phyloP scores from a whole-genome alignment of 2,113 vertebrate genomes.

The Gnathonemus longibarbis region DNA sequence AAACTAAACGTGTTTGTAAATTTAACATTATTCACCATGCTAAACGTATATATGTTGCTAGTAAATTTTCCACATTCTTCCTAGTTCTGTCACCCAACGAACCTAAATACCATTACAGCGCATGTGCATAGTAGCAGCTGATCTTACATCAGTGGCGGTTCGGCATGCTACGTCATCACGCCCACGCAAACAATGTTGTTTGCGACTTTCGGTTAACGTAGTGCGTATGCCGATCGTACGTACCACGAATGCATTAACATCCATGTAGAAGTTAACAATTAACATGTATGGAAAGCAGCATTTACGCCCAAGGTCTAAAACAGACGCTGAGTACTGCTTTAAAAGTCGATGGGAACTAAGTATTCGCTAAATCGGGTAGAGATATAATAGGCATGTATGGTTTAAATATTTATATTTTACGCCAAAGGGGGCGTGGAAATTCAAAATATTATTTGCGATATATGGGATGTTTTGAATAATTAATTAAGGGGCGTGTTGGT shows the following conservation, averaged over 20 bases:
- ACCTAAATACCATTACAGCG: not conserved
- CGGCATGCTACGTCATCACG: not conserved
- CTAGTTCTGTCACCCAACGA: not conserved
- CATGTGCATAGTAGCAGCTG: not conserved
- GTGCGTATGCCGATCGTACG: not conserved
- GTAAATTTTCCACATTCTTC: not conserved
- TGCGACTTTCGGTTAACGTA: not conserved
- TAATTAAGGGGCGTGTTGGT: constrained; percentile 17
- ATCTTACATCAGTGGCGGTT: not conserved
- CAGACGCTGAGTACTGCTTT: not conserved
- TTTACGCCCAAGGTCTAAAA: not conserved
- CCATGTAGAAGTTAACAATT: not conserved
- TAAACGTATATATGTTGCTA: not conserved
- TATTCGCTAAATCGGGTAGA: not conserved
- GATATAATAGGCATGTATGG: not conserved
- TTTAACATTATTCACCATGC: not conserved
- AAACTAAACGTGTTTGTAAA: not conserved
- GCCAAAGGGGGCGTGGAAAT: not conserved
- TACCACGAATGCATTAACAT: not conserved
- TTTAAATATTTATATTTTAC: not conserved
- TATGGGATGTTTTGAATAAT: constrained; percentile 1
- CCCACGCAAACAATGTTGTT: not conserved
- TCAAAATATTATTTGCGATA: too few relatives aligned
- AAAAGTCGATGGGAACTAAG: not conserved
- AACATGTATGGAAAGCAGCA: not conserved